Conservation (phyloP, 2,888 invertebrate genomes). For the Deilephila porcellus region DNA sequence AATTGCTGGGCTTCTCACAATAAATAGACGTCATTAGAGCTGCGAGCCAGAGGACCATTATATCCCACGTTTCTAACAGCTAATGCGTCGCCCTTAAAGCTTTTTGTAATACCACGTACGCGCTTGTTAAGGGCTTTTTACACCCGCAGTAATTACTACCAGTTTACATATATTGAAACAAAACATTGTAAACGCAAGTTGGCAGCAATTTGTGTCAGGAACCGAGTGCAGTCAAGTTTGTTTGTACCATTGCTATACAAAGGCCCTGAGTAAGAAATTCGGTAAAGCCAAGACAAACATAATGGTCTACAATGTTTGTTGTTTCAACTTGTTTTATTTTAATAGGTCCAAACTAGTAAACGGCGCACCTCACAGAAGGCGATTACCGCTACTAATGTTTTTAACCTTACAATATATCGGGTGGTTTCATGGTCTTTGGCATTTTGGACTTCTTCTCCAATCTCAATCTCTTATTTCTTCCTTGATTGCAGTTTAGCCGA, state of each 20-base stretch:
- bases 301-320: slow-evolving; percentile 24
- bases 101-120: slow-evolving; percentile 53
- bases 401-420: no score
- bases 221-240: neutral
- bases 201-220: neutral
- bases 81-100: slow-evolving; percentile 45
- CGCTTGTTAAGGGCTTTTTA: slow-evolving; percentile 55
- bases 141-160: slow-evolving; percentile 61
- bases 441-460: no score
- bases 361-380: no score
- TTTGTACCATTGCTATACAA: neutral
- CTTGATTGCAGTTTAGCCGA: no score
- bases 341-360: no score
- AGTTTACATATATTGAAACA: slow-evolving; percentile 36
- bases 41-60: slow-evolving; percentile 54
- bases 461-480: no score
- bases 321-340: neutral
- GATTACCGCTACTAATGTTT: no score
- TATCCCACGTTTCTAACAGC: slow-evolving; percentile 39
- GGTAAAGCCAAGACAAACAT: neutral
- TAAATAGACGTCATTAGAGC: slow-evolving; percentile 68
- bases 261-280: neutral
- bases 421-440: no score
- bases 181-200: neutral
- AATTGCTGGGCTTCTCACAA: slow-evolving; percentile 48